Conservation (phyloP, 2,797 vertebrate species). For the Pteropus rufus region DNA sequence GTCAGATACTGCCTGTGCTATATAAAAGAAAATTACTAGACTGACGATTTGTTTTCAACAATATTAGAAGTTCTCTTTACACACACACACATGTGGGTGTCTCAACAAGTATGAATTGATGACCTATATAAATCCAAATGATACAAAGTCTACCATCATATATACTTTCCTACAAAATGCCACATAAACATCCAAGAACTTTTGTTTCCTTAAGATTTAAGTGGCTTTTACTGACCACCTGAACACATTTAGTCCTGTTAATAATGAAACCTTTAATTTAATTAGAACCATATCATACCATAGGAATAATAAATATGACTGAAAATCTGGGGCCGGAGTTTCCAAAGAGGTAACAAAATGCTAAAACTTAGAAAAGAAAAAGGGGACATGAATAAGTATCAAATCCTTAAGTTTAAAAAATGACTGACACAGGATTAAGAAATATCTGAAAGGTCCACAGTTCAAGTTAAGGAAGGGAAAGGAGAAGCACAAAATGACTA, state of each 20-base stretch:
- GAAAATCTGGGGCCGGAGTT: not conserved
- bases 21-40: slow-evolving; percentile 20
- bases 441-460: slow-evolving; percentile 23
- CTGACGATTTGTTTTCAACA: slow-evolving; percentile 16
- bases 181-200: slow-evolving; percentile 14
- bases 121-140: slow-evolving; percentile 22
- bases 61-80: not conserved
- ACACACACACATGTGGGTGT: not conserved
- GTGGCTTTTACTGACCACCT: slow-evolving; percentile 23
- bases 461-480: not conserved
- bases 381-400: not conserved
- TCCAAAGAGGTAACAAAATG: slow-evolving; percentile 18
- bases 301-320: slow-evolving; percentile 21
- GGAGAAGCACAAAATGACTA: slow-evolving; percentile 5
- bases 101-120: not conserved
- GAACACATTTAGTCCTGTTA: slow-evolving; percentile 23
- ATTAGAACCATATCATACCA: slow-evolving; percentile 13
- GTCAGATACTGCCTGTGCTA: not conserved
- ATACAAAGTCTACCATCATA: not conserved
- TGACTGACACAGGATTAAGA: slow-evolving; percentile 3
- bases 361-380: slow-evolving; percentile 33
- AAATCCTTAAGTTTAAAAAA: slow-evolving; percentile 47
- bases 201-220: slow-evolving; percentile 49
- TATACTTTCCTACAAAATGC: not conserved
- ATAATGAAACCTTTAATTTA: slow-evolving; percentile 37